Percentiles rank a stretch among this genome's conserved stretches.
Conservation (phyloP, 2,888 invertebrate genomes). For the Arctia plantaginis region DNA sequence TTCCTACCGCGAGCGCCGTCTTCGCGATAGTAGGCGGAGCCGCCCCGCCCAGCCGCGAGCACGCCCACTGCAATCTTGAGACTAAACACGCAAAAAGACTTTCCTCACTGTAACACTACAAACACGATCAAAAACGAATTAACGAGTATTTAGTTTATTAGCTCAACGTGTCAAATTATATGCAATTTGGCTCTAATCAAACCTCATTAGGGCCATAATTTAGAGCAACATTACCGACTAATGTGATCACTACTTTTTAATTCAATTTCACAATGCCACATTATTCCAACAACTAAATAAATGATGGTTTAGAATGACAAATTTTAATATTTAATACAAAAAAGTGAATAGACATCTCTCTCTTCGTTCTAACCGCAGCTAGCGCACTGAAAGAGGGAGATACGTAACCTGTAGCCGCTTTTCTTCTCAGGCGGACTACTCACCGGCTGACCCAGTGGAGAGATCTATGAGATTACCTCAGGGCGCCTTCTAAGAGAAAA, state of each 20-base stretch:
- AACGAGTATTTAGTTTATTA: slow-evolving; percentile 46
- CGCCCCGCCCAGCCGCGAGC: slow-evolving; percentile 73
- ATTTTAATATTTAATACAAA: slow-evolving; percentile 17
- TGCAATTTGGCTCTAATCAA: slow-evolving; percentile 56
- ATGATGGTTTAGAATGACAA: background rate
- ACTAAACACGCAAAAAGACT: slow-evolving; percentile 41
- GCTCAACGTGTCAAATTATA: slow-evolving; percentile 54
- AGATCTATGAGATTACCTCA: no score
- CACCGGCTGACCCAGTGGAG: no score
- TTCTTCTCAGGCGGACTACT: no score
- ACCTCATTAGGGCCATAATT: slow-evolving; percentile 64
- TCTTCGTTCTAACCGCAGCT: slow-evolving; percentile 59
- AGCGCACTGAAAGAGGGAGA: slow-evolving; percentile 65
- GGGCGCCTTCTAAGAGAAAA: no score
- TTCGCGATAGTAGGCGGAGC: slow-evolving; percentile 76
- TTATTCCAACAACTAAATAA: slow-evolving; percentile 12
- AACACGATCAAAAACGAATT: slow-evolving; percentile 28
- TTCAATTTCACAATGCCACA: slow-evolving; percentile 33
- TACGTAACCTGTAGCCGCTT: no score
- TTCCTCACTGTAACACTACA: slow-evolving; percentile 27
- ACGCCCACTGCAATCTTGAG: slow-evolving; percentile 75
- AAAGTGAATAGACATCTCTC: slow-evolving; percentile 61
- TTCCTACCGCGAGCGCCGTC: slow-evolving; percentile 70
- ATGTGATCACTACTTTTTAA: slow-evolving; percentile 37
- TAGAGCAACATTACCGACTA: slow-evolving; percentile 51